These are phyloP conservation scores for Syngnathus typhle DNA, from an alignment of 2,113 vertebrate species.

Conservation along the genomic window DNA sequence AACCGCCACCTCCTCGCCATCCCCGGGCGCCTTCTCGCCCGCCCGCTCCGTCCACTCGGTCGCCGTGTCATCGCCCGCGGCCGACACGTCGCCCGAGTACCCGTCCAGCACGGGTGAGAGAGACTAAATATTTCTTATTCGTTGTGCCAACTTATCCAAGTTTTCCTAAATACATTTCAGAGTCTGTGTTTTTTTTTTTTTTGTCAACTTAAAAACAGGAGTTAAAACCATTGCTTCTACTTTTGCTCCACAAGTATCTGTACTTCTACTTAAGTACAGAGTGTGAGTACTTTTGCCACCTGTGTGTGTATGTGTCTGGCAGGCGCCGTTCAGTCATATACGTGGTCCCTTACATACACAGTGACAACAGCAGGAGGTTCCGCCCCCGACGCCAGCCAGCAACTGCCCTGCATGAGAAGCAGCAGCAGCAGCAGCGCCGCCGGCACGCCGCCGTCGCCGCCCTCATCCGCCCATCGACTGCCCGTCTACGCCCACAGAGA, in stretches of 20 bases:
- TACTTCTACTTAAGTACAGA: neutral
- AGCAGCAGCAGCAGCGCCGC: slow-evolving; percentile 60
- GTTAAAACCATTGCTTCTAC: too few species aligned
- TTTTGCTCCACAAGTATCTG: too few species aligned
- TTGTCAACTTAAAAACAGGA: too few species aligned
- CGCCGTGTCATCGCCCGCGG: slow-evolving; percentile 79
- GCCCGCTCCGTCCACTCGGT: slow-evolving; percentile 83
- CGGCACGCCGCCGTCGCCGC: slow-evolving; percentile 75
- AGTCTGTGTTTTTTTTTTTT: neutral
- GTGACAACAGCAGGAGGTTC: slow-evolving; percentile 92
- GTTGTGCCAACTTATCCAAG: neutral
- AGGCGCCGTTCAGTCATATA: slow-evolving; percentile 99
- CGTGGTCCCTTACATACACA: slow-evolving; percentile 99
- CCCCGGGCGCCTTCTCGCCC: slow-evolving; percentile 85
- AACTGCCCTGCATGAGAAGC: slow-evolving; percentile 90
- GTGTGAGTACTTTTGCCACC: neutral
- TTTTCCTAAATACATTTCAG: neutral
- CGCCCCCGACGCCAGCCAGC: slow-evolving; percentile 81
- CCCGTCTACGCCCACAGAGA: slow-evolving; percentile 93
- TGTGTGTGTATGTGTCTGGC: slow-evolving; percentile 64
- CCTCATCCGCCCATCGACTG: slow-evolving; percentile 84
- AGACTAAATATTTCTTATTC: neutral
- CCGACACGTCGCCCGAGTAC: slow-evolving; percentile 87
- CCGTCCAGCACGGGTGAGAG: slow-evolving; percentile 84
- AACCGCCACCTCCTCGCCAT: slow-evolving; percentile 78